A percentile compares a stretch with the other conserved stretches of the same genome.
Evolutionary conservation across 2,888 invertebrate species (phyloP).

Genomic region (Eupithecia tripunctaria): DNA sequence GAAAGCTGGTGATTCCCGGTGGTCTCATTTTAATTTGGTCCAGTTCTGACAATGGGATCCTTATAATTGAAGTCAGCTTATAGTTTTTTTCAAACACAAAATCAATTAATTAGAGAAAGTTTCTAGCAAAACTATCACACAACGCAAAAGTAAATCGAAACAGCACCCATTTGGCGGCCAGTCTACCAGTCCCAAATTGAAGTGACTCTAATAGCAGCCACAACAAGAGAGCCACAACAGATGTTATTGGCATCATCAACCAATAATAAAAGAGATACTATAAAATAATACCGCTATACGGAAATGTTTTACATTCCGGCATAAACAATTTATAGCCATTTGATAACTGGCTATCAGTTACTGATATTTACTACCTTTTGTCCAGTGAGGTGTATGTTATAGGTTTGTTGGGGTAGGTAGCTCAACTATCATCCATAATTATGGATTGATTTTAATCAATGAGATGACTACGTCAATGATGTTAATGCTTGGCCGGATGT

Average conservation of each 20-base stretch:
- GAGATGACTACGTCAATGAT: no score
- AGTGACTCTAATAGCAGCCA: slow-evolving; percentile 17
- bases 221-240: slow-evolving; percentile 22
- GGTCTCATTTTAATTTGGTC: no score
- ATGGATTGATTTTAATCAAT: no score
- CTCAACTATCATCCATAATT: no score
- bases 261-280: slow-evolving; percentile 15
- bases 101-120: not conserved
- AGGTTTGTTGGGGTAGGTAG: no score
- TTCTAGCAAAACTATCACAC: not conserved
- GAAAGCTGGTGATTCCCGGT: no score
- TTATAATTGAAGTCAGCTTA: no score
- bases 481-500: no score
- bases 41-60: no score
- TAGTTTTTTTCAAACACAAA: no score
- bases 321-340: not conserved
- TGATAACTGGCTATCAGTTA: not conserved
- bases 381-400: not conserved
- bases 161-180: not conserved
- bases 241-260: slow-evolving; percentile 25
- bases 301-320: slow-evolving; percentile 1
- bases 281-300: not conserved
- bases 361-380: not conserved
- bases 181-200: no score
- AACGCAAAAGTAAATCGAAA: not conserved